Evolutionary conservation across 2,888 invertebrate genomes (phyloP), one percentile per base, ranked within the genome.

Genomic region (Amitus sp.): DNA sequence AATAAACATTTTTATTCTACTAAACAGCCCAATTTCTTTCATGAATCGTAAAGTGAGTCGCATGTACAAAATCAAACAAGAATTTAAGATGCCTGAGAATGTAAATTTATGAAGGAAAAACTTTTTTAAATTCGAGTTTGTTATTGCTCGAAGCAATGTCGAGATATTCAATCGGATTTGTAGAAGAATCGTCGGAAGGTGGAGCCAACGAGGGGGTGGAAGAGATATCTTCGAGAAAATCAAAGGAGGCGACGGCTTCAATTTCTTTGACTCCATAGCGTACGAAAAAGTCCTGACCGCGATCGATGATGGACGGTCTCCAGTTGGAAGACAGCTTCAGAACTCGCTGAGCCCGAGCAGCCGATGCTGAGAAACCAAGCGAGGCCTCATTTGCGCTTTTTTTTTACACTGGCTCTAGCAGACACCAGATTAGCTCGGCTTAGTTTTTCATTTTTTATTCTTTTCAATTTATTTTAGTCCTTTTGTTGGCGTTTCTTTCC

Each of bases 241-340:
- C 91, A 84, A 92, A 92, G 73, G 88, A 88, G 65, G 91, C 89
- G 70, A 92, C 90, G 64, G 92, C 92, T 77, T 90, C 91, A 64
- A 86, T 86, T 78, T 92, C 92, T 76, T 89, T 88, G 72, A 90
- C 90, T 45, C 92, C 92, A 84, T 87, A 92, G 71, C 92, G 87
- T 63, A 90, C 88, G 86, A 87, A 92, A 85, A 92, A 90, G 75
- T 90, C 91, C 66, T 88, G 87, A 63, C 92, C 88, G 61, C 92
- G 87, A 71, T 90, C 91, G 75, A 92, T 87, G 84, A 92, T 91
- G 76, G 90, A 89, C 46, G 91, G 89, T 55, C 92, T 83, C 52
- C 78, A 79, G 33, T 75, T 71, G 37, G 81, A 78, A 33, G 82
- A 78, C 42, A 79, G 67, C 39, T 79, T 73, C 52, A 80, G 73